Evolutionary conservation across 2,888 invertebrate genomes (phyloP), one percentile per base, ranked within the genome.

Genomic region (Rhaphigaster nebulosa): DNA sequence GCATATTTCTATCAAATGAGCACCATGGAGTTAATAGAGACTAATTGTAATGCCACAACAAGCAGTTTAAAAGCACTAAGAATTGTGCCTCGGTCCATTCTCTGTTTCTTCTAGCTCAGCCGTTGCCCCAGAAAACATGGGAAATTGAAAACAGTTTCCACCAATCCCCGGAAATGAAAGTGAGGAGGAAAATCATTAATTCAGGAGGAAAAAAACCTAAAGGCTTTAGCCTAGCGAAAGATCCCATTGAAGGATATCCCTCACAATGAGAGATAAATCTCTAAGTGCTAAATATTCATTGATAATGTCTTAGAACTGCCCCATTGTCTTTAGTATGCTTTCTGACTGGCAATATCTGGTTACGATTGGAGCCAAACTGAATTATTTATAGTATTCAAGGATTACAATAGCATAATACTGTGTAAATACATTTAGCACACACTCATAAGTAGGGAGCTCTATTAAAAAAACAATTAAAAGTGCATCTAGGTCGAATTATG

Each of bases 191-290:
- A 65, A 65, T 29, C 65, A 65, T 18, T 65, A 29, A 65, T 65
- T 65, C 65, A 65, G 65, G 18, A 56, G 15, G 15, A 65, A n/a
- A 29, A 65, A 29, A n/a, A 29, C 29, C 65, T 18, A 29, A 29
- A 29, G 18, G 65, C 65, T 13, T 29, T 65, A n/a, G 56, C 56
- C 56, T 5, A 23, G 56, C 26, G 26, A 56, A 56, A 56, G 65
- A 65, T 65, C 65, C 29, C 65, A 65, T 65, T 29, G 65, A 29
- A 65, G 65, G 65, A 65, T 65, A 65, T 29, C 65, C 18, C 65
- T 29, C 65, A 65, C 65, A 65, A 65, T 65, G 65, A 65, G 65
- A 65, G 65, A 65, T 65, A 65, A 65, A 65, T 65, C 65, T 65
- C 29, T 1, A 29, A 65, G 65, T 65, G 65, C 65, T 65, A 65